Percentiles rank a stretch among this genome's conserved stretches.
phyloP scores from a whole-genome alignment of 2,888 invertebrate genomes.

The Tinea semifulvella region DNA sequence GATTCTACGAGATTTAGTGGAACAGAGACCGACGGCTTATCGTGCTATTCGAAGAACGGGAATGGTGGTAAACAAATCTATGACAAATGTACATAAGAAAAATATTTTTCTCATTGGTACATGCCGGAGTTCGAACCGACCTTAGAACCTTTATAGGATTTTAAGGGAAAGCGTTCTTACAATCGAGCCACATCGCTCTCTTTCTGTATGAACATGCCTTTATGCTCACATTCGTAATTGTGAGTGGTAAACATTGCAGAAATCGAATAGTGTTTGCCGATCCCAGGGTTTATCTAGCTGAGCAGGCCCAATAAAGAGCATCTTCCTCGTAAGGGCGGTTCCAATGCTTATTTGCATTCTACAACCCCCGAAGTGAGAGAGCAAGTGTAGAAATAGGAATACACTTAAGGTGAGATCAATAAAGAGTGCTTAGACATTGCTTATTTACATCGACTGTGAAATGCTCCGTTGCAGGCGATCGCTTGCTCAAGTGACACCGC shows the following conservation, averaged over 20 bases:
- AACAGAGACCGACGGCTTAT: no score
- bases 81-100: no score
- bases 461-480: no score
- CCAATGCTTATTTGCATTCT: constrained; percentile 64
- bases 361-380: constrained; percentile 53
- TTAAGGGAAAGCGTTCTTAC: no score
- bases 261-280: constrained; percentile 31
- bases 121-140: no score
- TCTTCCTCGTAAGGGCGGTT: constrained; percentile 58
- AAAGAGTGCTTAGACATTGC: constrained; percentile 61
- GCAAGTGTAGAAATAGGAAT: constrained; percentile 54
- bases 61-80: no score
- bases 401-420: constrained; percentile 35
- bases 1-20: no score
- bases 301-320: constrained; percentile 57
- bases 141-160: no score
- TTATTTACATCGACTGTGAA: no score
- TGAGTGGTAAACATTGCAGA: constrained; percentile 9
- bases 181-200: neutral
- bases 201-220: neutral
- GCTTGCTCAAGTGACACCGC: no score
- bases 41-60: no score
- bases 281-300: constrained; percentile 45
- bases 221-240: constrained; percentile 9
- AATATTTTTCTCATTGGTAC: no score